Evolutionary conservation across 2,888 invertebrate species (phyloP), one percentile per base, ranked within the genome.

Genomic region (Melinaea marsaeus): DNA sequence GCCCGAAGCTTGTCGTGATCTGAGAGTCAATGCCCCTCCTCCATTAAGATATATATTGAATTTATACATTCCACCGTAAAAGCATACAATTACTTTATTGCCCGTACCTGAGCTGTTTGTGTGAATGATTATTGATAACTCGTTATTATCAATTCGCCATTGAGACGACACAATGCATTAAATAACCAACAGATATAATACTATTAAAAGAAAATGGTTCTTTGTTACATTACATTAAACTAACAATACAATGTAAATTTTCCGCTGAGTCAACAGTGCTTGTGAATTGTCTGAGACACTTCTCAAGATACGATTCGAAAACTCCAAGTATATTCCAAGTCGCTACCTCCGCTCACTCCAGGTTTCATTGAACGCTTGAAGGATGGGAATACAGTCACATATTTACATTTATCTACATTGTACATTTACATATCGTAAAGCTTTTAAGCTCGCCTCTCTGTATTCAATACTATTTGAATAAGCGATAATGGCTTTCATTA

Each of bases 1-100:
- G 87, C 87, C 86, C 64, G 71, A 68, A 86, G 87, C 84, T 79
- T 84, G 81, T 88, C 88, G 86, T 88, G 87, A 80, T 79, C 86
- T 75, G 79, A 83, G 84, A 86, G 80, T 83, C 78, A 72, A 74
- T 74, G 74, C 76, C 75, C 73, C 73, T 71, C 78, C 74, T 77
- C 77, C 79, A 84, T 86, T 84, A 82, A 85, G 81, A 79, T 83
- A 80, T 81, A 79, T 78, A 67, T 71, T 69, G 74, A 77, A 83
- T 78, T 80, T 82, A 83, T 42, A 11, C 42, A 42, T 9, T 83
- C 79, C 79, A 74, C 74, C 82, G 80, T 82, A 75, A 81, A 84
- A 80, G 79, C 73, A 76, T 85, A 82, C 81, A 81, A 72, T 71
- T 64, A 76, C 78, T 85, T 83, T 80, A 81, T 85, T 83, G 81